phyloP scores from a whole-genome alignment of 92 coral and sea anemone species.

The Palythoa grandiflora region DNA sequence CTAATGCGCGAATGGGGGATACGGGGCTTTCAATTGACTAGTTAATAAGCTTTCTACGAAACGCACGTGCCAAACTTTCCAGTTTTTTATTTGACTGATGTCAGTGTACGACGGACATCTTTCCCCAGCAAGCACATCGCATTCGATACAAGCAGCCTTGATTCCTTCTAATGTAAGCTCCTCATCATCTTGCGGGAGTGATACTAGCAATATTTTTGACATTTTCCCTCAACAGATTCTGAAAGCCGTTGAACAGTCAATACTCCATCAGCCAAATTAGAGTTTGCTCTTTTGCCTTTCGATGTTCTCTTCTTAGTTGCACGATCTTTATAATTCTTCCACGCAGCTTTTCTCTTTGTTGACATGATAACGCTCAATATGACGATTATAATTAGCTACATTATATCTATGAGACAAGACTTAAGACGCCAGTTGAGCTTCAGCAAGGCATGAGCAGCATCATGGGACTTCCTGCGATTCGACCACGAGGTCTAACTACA shows the following conservation, averaged over 20 bases:
- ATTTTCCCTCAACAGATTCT: slow-evolving; percentile 66
- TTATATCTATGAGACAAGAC: not conserved
- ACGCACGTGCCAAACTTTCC: slow-evolving; percentile 68
- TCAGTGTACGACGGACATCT: slow-evolving; percentile 70
- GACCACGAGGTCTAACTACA: too few relatives aligned
- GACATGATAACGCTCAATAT: too few relatives aligned
- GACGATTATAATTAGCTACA: not conserved
- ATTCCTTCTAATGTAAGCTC: slow-evolving; percentile 64
- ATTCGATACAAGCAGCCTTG: too few relatives aligned
- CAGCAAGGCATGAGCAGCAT: slow-evolving; percentile 21
- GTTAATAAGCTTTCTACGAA: slow-evolving; percentile 57
- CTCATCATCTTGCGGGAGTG: slow-evolving; percentile 33
- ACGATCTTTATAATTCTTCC: too few relatives aligned
- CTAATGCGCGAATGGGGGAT: too few relatives aligned
- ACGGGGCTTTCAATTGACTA: too few relatives aligned
- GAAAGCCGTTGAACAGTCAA: slow-evolving; percentile 71
- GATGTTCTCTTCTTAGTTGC: slow-evolving; percentile 30
- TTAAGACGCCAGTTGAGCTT: not conserved
- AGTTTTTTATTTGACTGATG: slow-evolving; percentile 57
- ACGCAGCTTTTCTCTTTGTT: too few relatives aligned
- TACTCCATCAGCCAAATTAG: slow-evolving; percentile 24
- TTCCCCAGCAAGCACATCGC: slow-evolving; percentile 69
- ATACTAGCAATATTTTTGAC: slow-evolving; percentile 66
- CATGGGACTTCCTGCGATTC: slow-evolving; percentile 22
- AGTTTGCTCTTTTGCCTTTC: slow-evolving; percentile 1